Conservation (phyloP, 1,140 invertebrate genomes). For the Drosophila takahashii region DNA sequence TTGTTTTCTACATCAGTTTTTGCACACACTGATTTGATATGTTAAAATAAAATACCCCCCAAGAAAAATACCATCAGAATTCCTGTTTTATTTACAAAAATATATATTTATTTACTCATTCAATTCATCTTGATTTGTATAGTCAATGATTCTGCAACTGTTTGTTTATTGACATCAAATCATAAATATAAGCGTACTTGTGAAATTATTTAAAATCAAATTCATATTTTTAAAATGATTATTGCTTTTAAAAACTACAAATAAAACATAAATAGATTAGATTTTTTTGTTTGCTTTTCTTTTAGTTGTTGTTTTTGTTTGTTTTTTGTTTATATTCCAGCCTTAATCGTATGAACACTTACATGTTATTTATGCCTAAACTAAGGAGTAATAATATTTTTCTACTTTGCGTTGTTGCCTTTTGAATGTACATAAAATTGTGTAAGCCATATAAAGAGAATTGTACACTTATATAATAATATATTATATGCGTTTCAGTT, state of each 20-base stretch:
- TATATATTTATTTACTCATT: conserved; percentile 60
- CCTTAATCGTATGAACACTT: conserved; percentile 72
- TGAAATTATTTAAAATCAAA: conserved; percentile 71
- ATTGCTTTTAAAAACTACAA: conserved; percentile 73
- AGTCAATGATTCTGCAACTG: conserved; percentile 20
- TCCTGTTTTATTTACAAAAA: conserved; percentile 54
- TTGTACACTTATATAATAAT: conserved; percentile 72
- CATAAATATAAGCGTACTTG: conserved; percentile 71
- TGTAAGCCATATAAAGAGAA: conserved; percentile 40
- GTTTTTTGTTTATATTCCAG: conserved; percentile 59
- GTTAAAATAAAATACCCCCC: not conserved
- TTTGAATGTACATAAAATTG: conserved; percentile 52
- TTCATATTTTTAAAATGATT: conserved; percentile 67
- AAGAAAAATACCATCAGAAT: not conserved
- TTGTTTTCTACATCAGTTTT: not conserved
- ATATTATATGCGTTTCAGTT: conserved; percentile 68
- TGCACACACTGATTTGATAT: not conserved
- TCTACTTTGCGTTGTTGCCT: conserved; percentile 47
- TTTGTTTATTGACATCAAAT: conserved; percentile 59
- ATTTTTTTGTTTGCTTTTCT: conserved; percentile 45
- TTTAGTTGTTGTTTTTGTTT: conserved; percentile 46
- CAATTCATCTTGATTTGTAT: conserved; percentile 44
- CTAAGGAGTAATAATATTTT: conserved; percentile 45
- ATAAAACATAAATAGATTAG: conserved; percentile 66
- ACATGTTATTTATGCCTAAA: conserved; percentile 43